A percentile compares a stretch with the other conserved stretches of the same genome.
phyloP scores from a whole-genome alignment of 1,140 invertebrate genomes.

The Heterodera carotae region DNA sequence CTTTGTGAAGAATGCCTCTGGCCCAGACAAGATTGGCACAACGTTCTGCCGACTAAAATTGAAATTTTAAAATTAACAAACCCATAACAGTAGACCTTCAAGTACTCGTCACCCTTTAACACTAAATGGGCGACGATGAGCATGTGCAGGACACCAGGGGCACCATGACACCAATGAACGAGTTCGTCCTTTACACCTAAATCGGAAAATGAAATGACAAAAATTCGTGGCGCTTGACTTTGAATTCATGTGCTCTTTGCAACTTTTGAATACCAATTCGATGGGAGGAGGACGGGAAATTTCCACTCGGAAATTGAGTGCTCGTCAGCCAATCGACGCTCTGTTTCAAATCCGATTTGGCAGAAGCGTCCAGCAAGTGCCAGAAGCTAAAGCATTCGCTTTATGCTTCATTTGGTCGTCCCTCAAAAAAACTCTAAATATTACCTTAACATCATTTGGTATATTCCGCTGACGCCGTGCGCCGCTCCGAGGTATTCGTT shows the following conservation, averaged over 20 bases:
- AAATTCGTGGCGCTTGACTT: neutral
- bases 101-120: constrained; percentile 76
- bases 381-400: constrained; percentile 43
- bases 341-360: constrained; percentile 32
- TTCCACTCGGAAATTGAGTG: constrained; percentile 75
- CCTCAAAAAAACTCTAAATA: too few relatives aligned
- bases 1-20: constrained; percentile 42
- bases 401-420: too few relatives aligned
- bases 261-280: constrained; percentile 67
- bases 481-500: constrained; percentile 59
- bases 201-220: neutral
- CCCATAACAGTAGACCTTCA: constrained; percentile 67
- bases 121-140: constrained; percentile 77
- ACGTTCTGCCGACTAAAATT: constrained; percentile 37
- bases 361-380: constrained; percentile 36
- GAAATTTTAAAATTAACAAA: neutral
- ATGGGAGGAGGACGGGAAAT: constrained; percentile 81
- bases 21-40: constrained; percentile 55
- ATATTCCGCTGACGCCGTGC: constrained; percentile 55
- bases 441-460: constrained; percentile 51
- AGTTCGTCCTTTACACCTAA: neutral
- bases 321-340: constrained; percentile 72
- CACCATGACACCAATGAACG: constrained; percentile 86
- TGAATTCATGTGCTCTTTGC: too few relatives aligned
- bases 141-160: constrained; percentile 81